Evolutionary conservation across 2,113 vertebrate species (phyloP), one percentile per base, ranked within the genome.

Genomic region (Chaetodon auriga): DNA sequence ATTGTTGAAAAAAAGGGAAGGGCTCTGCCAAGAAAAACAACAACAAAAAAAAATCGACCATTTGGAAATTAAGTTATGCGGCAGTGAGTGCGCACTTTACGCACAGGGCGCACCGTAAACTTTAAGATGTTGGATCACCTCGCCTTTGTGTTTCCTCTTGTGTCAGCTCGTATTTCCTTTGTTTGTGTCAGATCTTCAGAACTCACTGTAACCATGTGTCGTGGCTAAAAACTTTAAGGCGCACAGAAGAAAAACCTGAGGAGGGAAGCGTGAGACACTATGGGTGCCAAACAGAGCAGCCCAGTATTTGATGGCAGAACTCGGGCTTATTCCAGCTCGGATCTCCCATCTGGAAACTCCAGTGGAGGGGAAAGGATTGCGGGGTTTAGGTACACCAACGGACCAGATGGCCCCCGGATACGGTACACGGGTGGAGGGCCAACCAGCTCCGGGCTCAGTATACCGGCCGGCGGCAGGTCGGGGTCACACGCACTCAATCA

Each of bases 281-380:
- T 98, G 97, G 97, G 97, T 81, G 95, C 95, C 45, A 97, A 97
- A 90, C 97, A 97, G 93, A 96, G 95, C 91, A 96, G 83, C 80
- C 92, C 94, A 0, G 94, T 93, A 1, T 95, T 95, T 49, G 96
- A 96, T 70, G 95, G 96, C 87, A 97, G 98, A 88, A 94, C 97
- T 87, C 95, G 97, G 83, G 97, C 97, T 68, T 99, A 97, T 84
- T 99, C 97, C 63, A 96, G 97, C 87, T 97, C 97, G 38, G 97
- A 98, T 69, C 86, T 97, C 36, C 96, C 96, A 62, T 96, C 96
- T 64, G 91, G 91, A 18, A 91, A 90, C 80, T 43, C 91, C 65
- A 54, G 86, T 80, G 91, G 91, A 6, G 90, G 91, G 30, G 92
- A 94, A 7, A 93, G 95, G 70, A 88, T 94, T 7, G 93, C 94